Conservation (phyloP, 2,888 invertebrate genomes). For the Rotaria macrura region DNA sequence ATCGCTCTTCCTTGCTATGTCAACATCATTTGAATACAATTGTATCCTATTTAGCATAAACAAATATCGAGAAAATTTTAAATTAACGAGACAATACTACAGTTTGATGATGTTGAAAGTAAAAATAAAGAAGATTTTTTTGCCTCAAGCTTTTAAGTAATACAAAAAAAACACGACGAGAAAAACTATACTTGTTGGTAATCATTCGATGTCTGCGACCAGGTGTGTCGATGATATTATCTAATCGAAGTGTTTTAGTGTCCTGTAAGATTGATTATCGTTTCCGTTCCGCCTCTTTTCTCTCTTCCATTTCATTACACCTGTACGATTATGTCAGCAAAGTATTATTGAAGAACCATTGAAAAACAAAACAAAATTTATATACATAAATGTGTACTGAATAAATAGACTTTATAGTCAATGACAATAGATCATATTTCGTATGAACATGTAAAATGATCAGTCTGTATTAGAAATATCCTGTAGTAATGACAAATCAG, state of each 20-base stretch:
- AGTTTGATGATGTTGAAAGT: too few species aligned
- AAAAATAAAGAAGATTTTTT: too few species aligned
- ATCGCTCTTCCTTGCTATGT: neutral
- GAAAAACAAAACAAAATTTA: neutral
- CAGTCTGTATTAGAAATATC: neutral
- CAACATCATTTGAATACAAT: slow-evolving; percentile 3
- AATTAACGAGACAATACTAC: neutral
- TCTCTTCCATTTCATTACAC: slow-evolving; percentile 12
- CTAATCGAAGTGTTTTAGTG: neutral
- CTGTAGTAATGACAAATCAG: neutral
- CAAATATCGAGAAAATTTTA: neutral
- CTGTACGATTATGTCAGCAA: neutral
- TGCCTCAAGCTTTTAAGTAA: neutral
- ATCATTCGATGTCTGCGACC: neutral
- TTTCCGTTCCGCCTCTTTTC: neutral
- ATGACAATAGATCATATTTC: neutral
- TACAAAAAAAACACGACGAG: neutral
- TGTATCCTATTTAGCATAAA: slow-evolving; percentile 15
- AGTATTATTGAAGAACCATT: slow-evolving; percentile 1
- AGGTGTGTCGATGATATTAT: slow-evolving; percentile 5
- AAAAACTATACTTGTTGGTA: neutral
- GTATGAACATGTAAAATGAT: neutral
- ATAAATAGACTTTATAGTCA: neutral
- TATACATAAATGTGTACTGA: neutral
- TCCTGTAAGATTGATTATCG: neutral